phyloP scores from a whole-genome alignment of 2,113 vertebrate genomes.

The Macaca fascicularis region DNA sequence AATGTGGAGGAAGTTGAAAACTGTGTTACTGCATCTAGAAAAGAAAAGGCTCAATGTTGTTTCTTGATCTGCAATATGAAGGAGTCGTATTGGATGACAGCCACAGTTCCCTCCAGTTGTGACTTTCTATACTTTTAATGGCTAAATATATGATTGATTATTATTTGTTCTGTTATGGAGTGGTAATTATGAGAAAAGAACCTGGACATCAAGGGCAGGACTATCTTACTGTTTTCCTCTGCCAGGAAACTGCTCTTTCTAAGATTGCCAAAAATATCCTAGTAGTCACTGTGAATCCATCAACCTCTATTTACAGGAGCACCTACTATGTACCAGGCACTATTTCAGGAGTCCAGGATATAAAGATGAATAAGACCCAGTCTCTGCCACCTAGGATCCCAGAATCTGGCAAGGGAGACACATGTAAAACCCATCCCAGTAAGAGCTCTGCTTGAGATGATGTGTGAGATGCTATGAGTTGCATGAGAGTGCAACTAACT shows the following conservation, averaged over 20 bases:
- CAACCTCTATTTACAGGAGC: neutral
- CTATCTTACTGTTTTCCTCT: neutral
- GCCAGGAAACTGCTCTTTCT: neutral
- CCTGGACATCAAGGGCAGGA: neutral
- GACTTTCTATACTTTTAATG: neutral
- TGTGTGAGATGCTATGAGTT: neutral
- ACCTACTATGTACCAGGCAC: neutral
- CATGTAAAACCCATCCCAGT: neutral
- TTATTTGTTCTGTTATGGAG: neutral
- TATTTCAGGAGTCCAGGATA: neutral
- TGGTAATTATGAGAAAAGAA: slow-evolving; percentile 9
- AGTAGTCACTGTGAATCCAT: neutral
- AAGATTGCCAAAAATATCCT: neutral
- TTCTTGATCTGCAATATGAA: neutral
- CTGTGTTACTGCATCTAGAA: neutral
- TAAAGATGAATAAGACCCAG: neutral
- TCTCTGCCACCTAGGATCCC: neutral
- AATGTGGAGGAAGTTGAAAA: slow-evolving; percentile 43
- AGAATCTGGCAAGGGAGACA: neutral
- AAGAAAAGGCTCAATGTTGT: neutral
- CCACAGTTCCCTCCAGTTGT: neutral
- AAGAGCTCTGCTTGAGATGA: neutral
- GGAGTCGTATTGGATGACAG: neutral
- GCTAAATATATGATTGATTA: neutral
- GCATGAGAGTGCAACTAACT: neutral